phyloP scores from a whole-genome alignment of 2,797 vertebrate genomes.

The Coregonus suidteri region DNA sequence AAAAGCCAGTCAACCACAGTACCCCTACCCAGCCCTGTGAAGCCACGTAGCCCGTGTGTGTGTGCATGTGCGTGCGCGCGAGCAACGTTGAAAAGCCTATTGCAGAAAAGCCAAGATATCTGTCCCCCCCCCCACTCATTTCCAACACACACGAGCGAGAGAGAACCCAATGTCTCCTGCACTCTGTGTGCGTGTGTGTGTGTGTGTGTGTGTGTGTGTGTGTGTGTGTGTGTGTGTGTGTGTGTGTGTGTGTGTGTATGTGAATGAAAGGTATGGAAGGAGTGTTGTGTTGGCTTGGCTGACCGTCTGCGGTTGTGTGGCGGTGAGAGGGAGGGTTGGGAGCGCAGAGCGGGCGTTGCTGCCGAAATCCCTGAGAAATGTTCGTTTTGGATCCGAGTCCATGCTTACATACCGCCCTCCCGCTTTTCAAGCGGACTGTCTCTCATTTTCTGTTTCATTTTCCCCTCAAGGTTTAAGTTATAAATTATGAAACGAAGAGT shows the following conservation, averaged over 20 bases:
- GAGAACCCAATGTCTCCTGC: neutral
- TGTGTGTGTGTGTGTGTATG: slow-evolving; percentile 15
- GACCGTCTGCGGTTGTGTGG: slow-evolving; percentile 82
- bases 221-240: slow-evolving; percentile 17
- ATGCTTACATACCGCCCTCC: slow-evolving; percentile 81
- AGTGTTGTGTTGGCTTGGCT: slow-evolving; percentile 81
- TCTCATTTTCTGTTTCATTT: slow-evolving; percentile 74
- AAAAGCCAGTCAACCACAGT: slow-evolving; percentile 75
- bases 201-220: slow-evolving; percentile 29
- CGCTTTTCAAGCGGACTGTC: slow-evolving; percentile 63
- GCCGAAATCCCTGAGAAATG: slow-evolving; percentile 85
- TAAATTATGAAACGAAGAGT: slow-evolving; percentile 75
- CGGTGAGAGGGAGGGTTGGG: slow-evolving; percentile 72
- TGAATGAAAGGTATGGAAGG: slow-evolving; percentile 70
- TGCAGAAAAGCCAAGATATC: too few species aligned
- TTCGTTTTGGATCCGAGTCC: slow-evolving; percentile 83
- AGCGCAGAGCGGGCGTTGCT: slow-evolving; percentile 78
- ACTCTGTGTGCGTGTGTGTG: slow-evolving; percentile 47
- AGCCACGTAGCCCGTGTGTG: slow-evolving; percentile 41
- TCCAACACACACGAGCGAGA: slow-evolving; percentile 3
- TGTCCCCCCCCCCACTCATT: neutral
- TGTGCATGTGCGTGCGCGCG: slow-evolving; percentile 20
- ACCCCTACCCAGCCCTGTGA: slow-evolving; percentile 65
- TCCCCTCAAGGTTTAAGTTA: slow-evolving; percentile 74
- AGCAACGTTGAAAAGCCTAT: slow-evolving; percentile 21